Evolutionary conservation across 2,888 invertebrate genomes (phyloP), one percentile per base, ranked within the genome.

Genomic region (Microplitis deprimator): DNA sequence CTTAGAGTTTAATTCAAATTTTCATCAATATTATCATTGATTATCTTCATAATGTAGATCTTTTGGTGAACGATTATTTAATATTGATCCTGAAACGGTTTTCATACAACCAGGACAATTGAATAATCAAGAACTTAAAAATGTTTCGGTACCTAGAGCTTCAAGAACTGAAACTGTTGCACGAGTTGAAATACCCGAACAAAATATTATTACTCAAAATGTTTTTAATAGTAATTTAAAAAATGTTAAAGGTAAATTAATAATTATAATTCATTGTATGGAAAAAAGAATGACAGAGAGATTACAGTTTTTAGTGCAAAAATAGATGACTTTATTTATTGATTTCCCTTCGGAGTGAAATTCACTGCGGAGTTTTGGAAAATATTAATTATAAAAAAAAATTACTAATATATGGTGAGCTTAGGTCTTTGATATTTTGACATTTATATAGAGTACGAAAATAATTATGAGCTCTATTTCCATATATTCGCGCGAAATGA

Each of bases 101-200:
- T 85, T 84, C 17, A 78, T 87, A 68, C 83, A 85, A 67, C 84
- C 86, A 5, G 82, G 84, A 5, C 80, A 79, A 1, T 70, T 73
- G 6, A 74, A 79, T 1, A 40, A 70, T 62, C 77, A 75, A 68
- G 77, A 68, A 38, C 38, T 64, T n/a, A 76, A 69, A 16, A 69
- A 70, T 7, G 59, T 70, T 17, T 50, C 68, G 3, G 74, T 67
- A 7, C 68, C 77, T 17, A 73, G 69, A 17, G 61, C 79, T 13
- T 29, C 71, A 20, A 79, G 79, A 61, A 69, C 70, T 62, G 68
- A 78, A 65, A 68, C 77, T 13, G 59, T 67, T 13, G 68, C 67
- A 29, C 73, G 76, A 73, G 29, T 74, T 7, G 75, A 80, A 67
- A 72, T 41, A 17, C 20, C 62, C 7, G 62, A 62, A 16, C 62